These are phyloP conservation scores for Penaeus indicus DNA, from an alignment of 1,140 invertebrate genomes.

Conservation along the genomic window DNA sequence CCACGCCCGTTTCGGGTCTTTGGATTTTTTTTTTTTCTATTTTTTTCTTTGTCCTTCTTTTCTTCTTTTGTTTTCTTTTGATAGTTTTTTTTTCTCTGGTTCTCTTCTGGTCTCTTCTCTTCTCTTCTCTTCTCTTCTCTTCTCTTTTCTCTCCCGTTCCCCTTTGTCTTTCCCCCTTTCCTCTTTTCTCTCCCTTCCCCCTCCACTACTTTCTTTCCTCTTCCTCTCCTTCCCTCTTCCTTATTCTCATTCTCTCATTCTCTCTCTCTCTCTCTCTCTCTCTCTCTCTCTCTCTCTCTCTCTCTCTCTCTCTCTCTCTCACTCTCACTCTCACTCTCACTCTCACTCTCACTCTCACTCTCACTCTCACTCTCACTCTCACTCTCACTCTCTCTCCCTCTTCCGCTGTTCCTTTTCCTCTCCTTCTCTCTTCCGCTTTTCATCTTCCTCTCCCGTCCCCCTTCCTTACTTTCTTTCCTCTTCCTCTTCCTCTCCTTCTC, in stretches of 20 bases:
- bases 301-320: too few species aligned
- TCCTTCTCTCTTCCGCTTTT: too few species aligned
- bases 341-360: too few species aligned
- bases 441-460: too few species aligned
- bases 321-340: not conserved
- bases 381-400: too few species aligned
- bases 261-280: not conserved
- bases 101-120: not conserved
- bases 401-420: too few species aligned
- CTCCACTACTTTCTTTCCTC: not conserved
- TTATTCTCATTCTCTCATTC: not conserved
- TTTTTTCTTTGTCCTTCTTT: not conserved
- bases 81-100: not conserved
- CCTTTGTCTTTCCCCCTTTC: not conserved
- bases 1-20: not conserved
- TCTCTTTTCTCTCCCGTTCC: not conserved
- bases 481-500: too few species aligned
- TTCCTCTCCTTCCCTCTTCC: conserved; percentile 3
- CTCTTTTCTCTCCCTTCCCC: not conserved
- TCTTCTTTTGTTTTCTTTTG: not conserved
- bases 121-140: not conserved
- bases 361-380: too few species aligned
- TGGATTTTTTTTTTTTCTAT: not conserved
- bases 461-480: too few species aligned
- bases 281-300: not conserved